Evolutionary conservation across 2,113 vertebrate species (phyloP), one percentile per base, ranked within the genome.

Genomic region (Atrichornis clamosus): DNA sequence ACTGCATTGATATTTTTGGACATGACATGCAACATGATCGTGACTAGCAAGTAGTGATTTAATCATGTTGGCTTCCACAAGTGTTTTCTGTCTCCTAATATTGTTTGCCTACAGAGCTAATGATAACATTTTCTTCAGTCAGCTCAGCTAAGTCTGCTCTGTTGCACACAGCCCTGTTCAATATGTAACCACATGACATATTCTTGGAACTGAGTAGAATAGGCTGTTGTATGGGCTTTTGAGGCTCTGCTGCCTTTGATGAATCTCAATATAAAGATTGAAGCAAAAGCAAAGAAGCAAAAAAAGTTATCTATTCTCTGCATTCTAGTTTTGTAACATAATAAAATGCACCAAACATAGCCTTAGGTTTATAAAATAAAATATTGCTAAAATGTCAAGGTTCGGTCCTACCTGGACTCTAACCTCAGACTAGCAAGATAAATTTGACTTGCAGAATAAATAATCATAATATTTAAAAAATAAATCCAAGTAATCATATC

Each of bases 171-270:
- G 78, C 76, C 33, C 90, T 90, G 89, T 88, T 95, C 90, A 87
- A 72, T 72, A 46, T 89, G 92, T 90, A 95, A 67, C 76, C 84
- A 27, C 79, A 90, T 90, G 96, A 97, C 93, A 91, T 93, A 90
- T 97, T 97, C 96, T 97, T 97, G 97, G 97, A 97, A 96, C 84
- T 52, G 87, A 91, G 22, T 67, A 95, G 90, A 96, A 96, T 79
- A 92, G 91, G 52, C 91, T 93, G 58, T 89, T 95, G 90, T 93
- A 82, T 28, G 46, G 65, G 76, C 49, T 97, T 89, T 93, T 50
- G 89, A 87, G 73, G 60, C 62, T 93, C 89, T 88, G 53, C 63
- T 91, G 89, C 89, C 44, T 94, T 95, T 95, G 84, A 79, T 95
- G 73, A 91, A 86, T 89, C 59, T 81, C 58, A 93, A 4, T 84